Evolutionary conservation across 2,888 invertebrate genomes (phyloP).

Genomic region (Eupithecia vulgata): DNA sequence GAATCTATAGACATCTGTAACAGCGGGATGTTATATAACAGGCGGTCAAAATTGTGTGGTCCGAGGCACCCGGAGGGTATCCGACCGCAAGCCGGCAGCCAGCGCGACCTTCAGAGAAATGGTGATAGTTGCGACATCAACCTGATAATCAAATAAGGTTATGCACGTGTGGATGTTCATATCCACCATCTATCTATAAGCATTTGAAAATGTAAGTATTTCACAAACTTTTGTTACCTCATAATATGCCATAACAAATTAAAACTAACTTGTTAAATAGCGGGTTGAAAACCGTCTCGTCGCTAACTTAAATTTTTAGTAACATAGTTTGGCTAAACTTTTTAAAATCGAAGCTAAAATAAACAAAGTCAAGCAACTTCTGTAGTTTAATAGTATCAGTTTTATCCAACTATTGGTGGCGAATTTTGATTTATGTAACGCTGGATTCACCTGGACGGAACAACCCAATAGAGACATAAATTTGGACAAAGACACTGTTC

Average conservation of each 20-base stretch:
- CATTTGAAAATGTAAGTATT: not conserved
- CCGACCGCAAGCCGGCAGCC: not conserved
- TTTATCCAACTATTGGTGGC: not conserved
- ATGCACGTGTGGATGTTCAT: too few species aligned
- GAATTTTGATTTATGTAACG: slow-evolving; percentile 11
- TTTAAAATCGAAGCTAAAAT: not conserved
- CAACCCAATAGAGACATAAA: slow-evolving; percentile 3
- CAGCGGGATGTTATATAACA: not conserved
- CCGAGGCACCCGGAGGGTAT: not conserved
- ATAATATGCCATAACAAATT: not conserved
- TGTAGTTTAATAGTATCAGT: not conserved
- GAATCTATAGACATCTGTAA: too few species aligned
- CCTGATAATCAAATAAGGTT: too few species aligned
- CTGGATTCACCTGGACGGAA: not conserved
- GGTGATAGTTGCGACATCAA: not conserved
- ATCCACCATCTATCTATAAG: too few species aligned
- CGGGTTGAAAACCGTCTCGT: not conserved
- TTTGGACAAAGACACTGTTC: not conserved
- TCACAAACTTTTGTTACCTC: not conserved
- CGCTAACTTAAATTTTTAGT: not conserved
- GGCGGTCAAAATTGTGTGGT: not conserved
- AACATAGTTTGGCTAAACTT: not conserved
- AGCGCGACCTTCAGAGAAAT: not conserved
- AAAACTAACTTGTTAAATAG: not conserved
- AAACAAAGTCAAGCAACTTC: not conserved